phyloP scores from a whole-genome alignment of 2,888 invertebrate genomes.

The Girardia tigrina region DNA sequence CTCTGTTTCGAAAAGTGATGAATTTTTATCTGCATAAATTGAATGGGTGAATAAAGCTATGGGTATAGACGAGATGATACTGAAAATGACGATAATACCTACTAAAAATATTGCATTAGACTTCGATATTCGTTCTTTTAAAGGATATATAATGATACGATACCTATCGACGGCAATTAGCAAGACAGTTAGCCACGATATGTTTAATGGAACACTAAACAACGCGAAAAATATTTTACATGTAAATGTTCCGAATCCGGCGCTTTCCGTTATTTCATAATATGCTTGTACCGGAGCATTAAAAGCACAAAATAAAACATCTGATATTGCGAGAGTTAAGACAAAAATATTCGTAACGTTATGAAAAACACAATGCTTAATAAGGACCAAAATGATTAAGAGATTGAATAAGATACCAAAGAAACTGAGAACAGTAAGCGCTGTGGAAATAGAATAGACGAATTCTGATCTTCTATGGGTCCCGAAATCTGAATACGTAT shows the following conservation, averaged over 20 bases:
- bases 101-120: constrained; percentile 25
- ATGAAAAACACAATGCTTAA: constrained; percentile 26
- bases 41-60: constrained; percentile 33
- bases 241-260: neutral
- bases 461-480: neutral
- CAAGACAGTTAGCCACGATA: constrained; percentile 35
- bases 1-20: neutral
- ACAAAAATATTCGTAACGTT: constrained; percentile 37
- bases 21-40: neutral
- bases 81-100: constrained; percentile 29
- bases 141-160: constrained; percentile 36
- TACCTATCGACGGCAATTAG: constrained; percentile 37
- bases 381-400: constrained; percentile 30
- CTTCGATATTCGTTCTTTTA: constrained; percentile 28
- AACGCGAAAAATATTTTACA: constrained; percentile 32
- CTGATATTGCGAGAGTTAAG: constrained; percentile 34
- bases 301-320: constrained; percentile 35
- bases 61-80: constrained; percentile 30
- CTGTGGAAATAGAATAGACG: neutral
- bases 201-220: constrained; percentile 35
- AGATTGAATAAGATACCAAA: constrained; percentile 33
- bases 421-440: neutral
- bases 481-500: neutral
- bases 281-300: constrained; percentile 35
- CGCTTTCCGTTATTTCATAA: constrained; percentile 32